Conservation (phyloP, 2,113 vertebrate species). For the Ranitomeya variabilis region DNA sequence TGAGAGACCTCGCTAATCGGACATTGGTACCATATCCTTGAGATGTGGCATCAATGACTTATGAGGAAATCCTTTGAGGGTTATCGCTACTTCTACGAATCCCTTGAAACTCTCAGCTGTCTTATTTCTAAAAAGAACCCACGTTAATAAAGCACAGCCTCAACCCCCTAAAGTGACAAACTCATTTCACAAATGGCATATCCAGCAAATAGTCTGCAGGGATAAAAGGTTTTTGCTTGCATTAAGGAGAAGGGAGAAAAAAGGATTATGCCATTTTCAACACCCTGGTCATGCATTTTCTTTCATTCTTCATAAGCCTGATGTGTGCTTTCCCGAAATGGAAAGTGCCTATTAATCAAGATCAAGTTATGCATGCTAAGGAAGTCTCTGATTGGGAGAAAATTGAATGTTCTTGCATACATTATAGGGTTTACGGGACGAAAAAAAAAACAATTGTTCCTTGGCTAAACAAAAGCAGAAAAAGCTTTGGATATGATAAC, state of each 20-base stretch:
- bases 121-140: no score
- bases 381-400: constrained; percentile 25
- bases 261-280: constrained; percentile 26
- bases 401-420: constrained; percentile 22
- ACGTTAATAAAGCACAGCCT: neutral
- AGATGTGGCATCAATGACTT: no score
- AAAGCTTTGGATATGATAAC: neutral
- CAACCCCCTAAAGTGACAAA: neutral
- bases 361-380: constrained; percentile 47
- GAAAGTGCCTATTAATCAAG: constrained; percentile 48
- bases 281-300: constrained; percentile 31
- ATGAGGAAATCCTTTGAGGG: no score
- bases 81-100: neutral
- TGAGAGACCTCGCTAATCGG: no score
- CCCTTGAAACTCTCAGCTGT: neutral
- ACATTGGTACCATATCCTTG: no score
- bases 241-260: neutral
- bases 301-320: constrained; percentile 47
- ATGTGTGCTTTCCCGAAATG: constrained; percentile 44
- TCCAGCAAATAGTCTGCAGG: neutral
- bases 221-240: constrained; percentile 10
- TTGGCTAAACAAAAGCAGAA: constrained; percentile 11
- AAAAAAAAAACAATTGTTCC: neutral
- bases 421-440: neutral
- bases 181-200: neutral